A percentile compares a stretch with the other conserved stretches of the same genome.
These are phyloP conservation scores for Betta splendens DNA, from an alignment of 2,797 vertebrate genomes.

Conservation along the genomic window DNA sequence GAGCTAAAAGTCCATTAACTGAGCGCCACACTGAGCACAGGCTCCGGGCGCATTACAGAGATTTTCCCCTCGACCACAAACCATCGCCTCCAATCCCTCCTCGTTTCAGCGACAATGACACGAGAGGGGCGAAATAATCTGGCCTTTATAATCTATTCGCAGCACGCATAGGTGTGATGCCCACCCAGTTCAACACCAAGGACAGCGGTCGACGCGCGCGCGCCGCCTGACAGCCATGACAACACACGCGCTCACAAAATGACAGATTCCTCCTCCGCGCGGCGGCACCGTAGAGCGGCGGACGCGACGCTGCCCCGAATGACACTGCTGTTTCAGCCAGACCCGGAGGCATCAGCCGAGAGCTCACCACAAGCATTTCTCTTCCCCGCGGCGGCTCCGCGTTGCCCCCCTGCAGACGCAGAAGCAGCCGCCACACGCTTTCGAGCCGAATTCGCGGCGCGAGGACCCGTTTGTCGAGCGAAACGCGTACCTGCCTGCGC, in stretches of 20 bases:
- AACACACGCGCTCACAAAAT: constrained; percentile 62
- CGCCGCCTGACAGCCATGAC: constrained; percentile 72
- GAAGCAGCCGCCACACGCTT: constrained; percentile 47
- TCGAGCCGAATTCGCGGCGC: constrained; percentile 7
- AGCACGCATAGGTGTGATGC: constrained; percentile 52
- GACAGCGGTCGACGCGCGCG: constrained; percentile 78
- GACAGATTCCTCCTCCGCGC: constrained; percentile 56
- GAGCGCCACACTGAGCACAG: constrained; percentile 14
- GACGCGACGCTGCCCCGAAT: constrained; percentile 43
- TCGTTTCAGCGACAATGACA: background rate
- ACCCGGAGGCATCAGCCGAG: constrained; percentile 29
- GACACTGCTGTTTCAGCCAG: constrained; percentile 58
- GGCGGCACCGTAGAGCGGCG: constrained; percentile 46
- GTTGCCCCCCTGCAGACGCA: constrained; percentile 46
- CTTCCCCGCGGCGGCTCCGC: constrained; percentile 40
- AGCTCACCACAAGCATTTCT: constrained; percentile 47
- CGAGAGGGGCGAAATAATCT: background rate
- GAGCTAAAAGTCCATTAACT: constrained; percentile 19
- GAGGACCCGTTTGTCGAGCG: constrained; percentile 22
- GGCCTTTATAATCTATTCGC: constrained; percentile 30
- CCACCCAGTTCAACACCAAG: constrained; percentile 80
- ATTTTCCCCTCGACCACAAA: constrained; percentile 19
- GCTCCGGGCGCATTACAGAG: constrained; percentile 24
- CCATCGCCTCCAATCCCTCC: constrained; percentile 20
- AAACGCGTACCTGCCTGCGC: constrained; percentile 75